Conservation (phyloP, 2,888 invertebrate species). For the Drosophila neotestacea region DNA sequence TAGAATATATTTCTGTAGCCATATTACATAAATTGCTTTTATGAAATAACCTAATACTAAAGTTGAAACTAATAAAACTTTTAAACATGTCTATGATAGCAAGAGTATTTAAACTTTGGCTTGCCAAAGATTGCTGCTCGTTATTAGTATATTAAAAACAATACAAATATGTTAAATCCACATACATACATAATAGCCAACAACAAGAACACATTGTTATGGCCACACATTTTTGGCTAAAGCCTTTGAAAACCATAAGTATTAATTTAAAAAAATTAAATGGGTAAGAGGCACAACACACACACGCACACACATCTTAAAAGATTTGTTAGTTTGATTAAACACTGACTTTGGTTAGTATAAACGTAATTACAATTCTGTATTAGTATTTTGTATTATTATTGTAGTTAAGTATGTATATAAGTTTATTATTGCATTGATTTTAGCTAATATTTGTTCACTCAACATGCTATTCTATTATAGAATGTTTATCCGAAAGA, state of each 20-base stretch:
- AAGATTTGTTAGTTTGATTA: conserved; percentile 20
- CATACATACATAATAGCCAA: conserved; percentile 37
- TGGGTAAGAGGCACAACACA: conserved; percentile 31
- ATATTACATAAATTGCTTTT: too few species aligned
- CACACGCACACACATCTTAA: conserved; percentile 36
- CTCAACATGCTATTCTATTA: conserved; percentile 74
- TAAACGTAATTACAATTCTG: conserved; percentile 59
- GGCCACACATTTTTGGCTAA: conserved; percentile 20
- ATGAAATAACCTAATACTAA: too few species aligned
- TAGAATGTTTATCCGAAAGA: conserved; percentile 58
- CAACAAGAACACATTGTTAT: conserved; percentile 44
- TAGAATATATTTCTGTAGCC: too few species aligned
- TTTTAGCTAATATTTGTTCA: conserved; percentile 52
- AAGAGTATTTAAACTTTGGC: conserved; percentile 17
- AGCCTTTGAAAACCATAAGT: conserved; percentile 9
- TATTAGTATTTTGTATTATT: conserved; percentile 28
- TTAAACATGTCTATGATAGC: not conserved
- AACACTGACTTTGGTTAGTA: conserved; percentile 54
- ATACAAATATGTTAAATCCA: conserved; percentile 17
- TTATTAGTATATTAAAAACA: not conserved
- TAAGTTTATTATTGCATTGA: conserved; percentile 40
- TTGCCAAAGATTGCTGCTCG: conserved; percentile 19
- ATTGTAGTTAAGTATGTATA: conserved; percentile 36
- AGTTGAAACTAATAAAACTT: too few species aligned
- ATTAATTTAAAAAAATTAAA: conserved; percentile 12